Base-by-base conservation (phyloP, 2,797 vertebrate species). In the Sebastes iracundus region DNA sequence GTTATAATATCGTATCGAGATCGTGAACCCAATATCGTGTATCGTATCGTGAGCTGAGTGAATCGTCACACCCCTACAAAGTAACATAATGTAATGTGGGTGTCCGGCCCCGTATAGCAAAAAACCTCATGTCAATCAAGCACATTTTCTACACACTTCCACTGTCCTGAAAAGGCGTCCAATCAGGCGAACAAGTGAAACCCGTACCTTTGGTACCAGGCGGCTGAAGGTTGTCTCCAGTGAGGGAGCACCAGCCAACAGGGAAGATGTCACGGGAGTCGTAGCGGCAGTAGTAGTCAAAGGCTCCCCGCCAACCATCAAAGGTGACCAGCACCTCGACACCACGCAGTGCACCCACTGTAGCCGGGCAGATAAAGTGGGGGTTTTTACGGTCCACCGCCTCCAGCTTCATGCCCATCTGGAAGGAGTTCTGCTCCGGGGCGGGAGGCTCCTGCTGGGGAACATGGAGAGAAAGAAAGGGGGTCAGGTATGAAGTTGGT, bases 321-420 rank as follows among this genome's bases (percentile, higher is more conserved):
- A 99, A 99, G 92, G 99, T 99, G 96, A 99, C 97, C 88, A 98
- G 97, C 95, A 99, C 97, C 95, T 99, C 98, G 33, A 97, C 97
- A 32, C 99, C 99, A 10, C 98, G 96, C 92, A 99, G 96, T 32
- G 98, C 98, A 62, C 98, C 99, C 87, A 99, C 98, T 59, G 98
- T 99, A 76, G 98, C 98, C 27, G 99, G 99, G 92, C 99, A 99
- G 95, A 99, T 99, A 92, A 99, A 99, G 95, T 99, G 98, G 66
- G 99, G 99, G 92, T 99, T 99, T 94, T 99, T 99, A 71, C 98
- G 97, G 93, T 99, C 98, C 91, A 99, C 97, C n/a, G 99, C 98
- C 92, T 99, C 99, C 92, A 99, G 95, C 94, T 99, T 99, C 98
- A 99, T 99, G 79, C 99, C 99, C 86, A 98, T 96, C 90, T 98